Conservation (phyloP, 2,113 vertebrate species). For the Terrapene triunguis region DNA sequence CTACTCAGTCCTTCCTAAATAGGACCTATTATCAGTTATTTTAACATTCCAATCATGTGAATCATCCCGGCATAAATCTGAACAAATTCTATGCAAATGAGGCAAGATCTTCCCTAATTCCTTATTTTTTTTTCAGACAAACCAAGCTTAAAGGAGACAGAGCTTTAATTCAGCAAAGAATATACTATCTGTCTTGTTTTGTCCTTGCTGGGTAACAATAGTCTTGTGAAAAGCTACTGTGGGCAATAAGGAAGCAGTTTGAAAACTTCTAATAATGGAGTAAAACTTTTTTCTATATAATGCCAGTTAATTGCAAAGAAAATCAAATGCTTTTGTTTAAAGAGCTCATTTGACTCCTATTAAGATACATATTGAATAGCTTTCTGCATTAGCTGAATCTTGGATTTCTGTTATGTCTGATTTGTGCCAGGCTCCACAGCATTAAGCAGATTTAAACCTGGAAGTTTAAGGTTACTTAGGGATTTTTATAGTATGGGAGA, state of each 20-base stretch:
- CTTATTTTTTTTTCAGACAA: slow-evolving; percentile 50
- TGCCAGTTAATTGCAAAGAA: slow-evolving; percentile 15
- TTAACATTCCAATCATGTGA: neutral
- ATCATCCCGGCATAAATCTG: neutral
- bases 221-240: slow-evolving; percentile 72
- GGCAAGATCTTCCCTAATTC: slow-evolving; percentile 16
- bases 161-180: slow-evolving; percentile 72
- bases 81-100: slow-evolving; percentile 6
- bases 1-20: neutral
- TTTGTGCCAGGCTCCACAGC: neutral
- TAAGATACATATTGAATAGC: neutral
- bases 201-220: slow-evolving; percentile 68
- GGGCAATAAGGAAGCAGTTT: slow-evolving; percentile 41
- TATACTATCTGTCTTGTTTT: slow-evolving; percentile 62
- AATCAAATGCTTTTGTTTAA: slow-evolving; percentile 30
- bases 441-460: neutral
- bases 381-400: slow-evolving; percentile 20
- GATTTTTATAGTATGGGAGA: neutral
- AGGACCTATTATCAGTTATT: neutral
- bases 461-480: slow-evolving; percentile 16
- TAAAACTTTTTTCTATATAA: slow-evolving; percentile 28
- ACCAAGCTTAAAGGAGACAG: slow-evolving; percentile 52
- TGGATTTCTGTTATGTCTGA: neutral
- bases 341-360: neutral
- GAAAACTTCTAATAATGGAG: slow-evolving; percentile 51